phyloP scores from a whole-genome alignment of 2,888 invertebrate genomes.

The Drosophila anomelani region DNA sequence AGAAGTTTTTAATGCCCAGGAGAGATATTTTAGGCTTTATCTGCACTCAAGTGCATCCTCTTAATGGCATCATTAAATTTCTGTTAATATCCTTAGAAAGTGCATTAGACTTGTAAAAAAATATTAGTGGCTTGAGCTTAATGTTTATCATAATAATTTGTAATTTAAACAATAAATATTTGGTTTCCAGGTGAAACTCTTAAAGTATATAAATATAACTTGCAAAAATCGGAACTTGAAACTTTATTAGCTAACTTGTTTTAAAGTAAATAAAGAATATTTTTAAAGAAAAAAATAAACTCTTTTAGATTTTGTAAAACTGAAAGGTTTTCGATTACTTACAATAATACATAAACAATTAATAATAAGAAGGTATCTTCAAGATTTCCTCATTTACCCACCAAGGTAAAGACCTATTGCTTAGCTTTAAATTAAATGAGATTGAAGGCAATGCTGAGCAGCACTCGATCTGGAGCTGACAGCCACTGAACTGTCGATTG shows the following conservation, averaged over 20 bases:
- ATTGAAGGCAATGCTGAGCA: slow-evolving; percentile 1
- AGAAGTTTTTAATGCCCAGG: neutral
- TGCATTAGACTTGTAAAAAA: neutral
- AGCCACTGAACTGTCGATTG: slow-evolving; percentile 33
- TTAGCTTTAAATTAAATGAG: neutral
- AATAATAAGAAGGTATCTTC: neutral
- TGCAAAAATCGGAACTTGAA: too few relatives aligned
- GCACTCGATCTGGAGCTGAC: slow-evolving; percentile 23
- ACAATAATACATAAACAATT: neutral
- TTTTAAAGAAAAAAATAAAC: too few relatives aligned
- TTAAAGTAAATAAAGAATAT: neutral
- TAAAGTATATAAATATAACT: too few relatives aligned
- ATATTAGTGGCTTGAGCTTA: neutral
- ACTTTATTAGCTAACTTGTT: too few relatives aligned
- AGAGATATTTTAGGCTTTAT: neutral
- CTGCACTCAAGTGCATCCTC: neutral
- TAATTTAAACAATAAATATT: neutral
- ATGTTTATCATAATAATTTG: neutral
- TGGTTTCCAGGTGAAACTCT: too few relatives aligned
- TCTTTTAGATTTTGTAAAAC: neutral
- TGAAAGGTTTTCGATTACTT: neutral
- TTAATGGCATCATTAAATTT: neutral
- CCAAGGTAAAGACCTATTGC: neutral
- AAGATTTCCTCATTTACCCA: neutral
- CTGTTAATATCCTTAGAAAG: neutral